phyloP scores from a whole-genome alignment of 2,888 invertebrate species.

The Sarcophaga subvicina region DNA sequence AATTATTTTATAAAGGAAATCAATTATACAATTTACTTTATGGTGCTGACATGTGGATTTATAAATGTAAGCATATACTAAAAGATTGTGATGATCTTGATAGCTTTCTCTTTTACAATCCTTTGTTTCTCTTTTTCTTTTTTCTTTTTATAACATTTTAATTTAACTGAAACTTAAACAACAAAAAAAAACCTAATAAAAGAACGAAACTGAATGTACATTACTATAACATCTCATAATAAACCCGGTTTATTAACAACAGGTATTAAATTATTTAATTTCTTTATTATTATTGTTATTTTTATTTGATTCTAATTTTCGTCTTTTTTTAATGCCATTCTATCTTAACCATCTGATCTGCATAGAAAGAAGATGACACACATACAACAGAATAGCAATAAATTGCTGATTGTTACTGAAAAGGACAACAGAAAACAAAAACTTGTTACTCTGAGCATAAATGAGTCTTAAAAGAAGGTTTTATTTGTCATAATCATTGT shows the following conservation, averaged over 20 bases:
- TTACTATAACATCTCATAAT: neutral
- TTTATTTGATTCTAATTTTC: constrained; percentile 16
- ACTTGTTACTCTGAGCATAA: no score
- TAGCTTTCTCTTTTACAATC: neutral
- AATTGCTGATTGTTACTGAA: no score
- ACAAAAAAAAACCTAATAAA: neutral
- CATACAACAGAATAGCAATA: no score
- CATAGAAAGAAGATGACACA: neutral
- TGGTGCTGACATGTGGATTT: no score
- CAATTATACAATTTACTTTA: no score
- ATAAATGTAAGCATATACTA: no score
- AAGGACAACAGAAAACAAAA: no score
- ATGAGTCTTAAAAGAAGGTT: no score
- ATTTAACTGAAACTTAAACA: neutral
- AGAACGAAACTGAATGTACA: neutral
- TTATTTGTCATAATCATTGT: no score
- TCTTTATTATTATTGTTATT: neutral
- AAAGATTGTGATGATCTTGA: neutral
- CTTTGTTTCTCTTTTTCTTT: neutral
- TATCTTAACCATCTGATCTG: neutral
- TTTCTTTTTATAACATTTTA: neutral
- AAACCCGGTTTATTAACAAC: constrained; percentile 16
- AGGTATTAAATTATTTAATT: constrained; percentile 31
- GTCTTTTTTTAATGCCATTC: constrained; percentile 1
- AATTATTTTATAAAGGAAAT: no score